A percentile compares a stretch with the other conserved stretches of the same genome.
phyloP scores from a whole-genome alignment of 2,113 vertebrate genomes.

The Ranitomeya imitator region DNA sequence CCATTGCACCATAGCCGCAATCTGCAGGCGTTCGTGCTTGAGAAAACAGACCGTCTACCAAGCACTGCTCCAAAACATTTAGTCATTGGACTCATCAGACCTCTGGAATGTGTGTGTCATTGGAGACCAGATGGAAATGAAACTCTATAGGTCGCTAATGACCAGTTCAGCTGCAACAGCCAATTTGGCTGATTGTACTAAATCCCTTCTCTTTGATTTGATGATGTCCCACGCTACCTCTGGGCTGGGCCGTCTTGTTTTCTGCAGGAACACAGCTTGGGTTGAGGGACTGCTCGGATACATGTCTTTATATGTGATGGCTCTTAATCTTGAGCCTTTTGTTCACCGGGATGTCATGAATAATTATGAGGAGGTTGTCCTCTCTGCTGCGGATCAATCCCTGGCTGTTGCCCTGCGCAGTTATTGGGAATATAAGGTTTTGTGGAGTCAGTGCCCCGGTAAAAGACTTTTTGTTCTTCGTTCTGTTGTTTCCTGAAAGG shows the following conservation, averaged over 20 bases:
- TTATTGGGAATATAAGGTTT: constrained; percentile 57
- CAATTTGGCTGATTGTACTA: constrained; percentile 59
- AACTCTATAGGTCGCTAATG: constrained; percentile 58
- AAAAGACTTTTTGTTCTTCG: constrained; percentile 57
- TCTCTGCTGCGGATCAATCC: constrained; percentile 17
- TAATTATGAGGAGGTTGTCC: constrained; percentile 48
- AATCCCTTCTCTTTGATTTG: constrained; percentile 55
- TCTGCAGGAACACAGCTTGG: constrained; percentile 39
- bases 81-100: constrained; percentile 55
- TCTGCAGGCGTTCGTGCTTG: constrained; percentile 46
- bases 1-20: constrained; percentile 39
- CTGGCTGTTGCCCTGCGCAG: constrained; percentile 55
- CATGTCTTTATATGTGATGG: constrained; percentile 31
- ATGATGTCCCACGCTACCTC: not conserved
- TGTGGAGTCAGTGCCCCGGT: constrained; percentile 42
- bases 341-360: constrained; percentile 44
- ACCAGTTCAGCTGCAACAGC: constrained; percentile 57
- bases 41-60: constrained; percentile 49
- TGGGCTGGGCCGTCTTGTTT: not conserved
- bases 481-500: constrained; percentile 55
- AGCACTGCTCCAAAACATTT: constrained; percentile 37
- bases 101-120: constrained; percentile 55
- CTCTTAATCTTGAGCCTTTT: constrained; percentile 43
- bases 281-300: constrained; percentile 39
- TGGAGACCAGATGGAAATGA: constrained; percentile 56